Evolutionary conservation across 2,888 invertebrate species (phyloP).

Genomic region (Empis livida): DNA sequence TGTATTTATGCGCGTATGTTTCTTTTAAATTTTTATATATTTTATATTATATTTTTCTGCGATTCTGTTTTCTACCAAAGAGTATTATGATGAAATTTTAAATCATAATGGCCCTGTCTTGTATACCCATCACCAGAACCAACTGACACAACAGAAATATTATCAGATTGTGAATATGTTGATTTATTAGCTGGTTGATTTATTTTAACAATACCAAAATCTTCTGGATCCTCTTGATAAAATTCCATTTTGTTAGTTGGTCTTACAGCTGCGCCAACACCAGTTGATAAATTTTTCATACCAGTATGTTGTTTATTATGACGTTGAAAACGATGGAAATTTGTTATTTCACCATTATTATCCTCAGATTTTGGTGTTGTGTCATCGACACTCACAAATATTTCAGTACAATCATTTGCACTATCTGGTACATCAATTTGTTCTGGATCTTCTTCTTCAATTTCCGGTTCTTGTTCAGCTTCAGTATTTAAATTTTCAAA

Average conservation of each 20-base stretch:
- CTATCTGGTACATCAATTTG: neutral
- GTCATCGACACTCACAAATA: neutral
- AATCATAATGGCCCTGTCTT: constrained; percentile 55
- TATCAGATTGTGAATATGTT: constrained; percentile 21
- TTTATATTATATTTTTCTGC: neutral
- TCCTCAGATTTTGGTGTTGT: constrained; percentile 9
- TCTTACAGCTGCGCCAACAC: constrained; percentile 33
- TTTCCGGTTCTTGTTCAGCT: neutral
- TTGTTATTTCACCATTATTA: constrained; percentile 13
- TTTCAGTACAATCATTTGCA: neutral
- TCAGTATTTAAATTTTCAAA: neutral
- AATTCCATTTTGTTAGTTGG: constrained; percentile 36
- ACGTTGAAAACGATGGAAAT: constrained; percentile 7
- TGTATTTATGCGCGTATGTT: neutral
- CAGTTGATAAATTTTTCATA: constrained; percentile 34
- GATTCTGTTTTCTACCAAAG: constrained; percentile 50
- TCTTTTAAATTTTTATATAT: neutral
- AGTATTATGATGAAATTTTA: constrained; percentile 66
- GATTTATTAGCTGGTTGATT: constrained; percentile 27
- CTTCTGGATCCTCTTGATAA: constrained; percentile 28
- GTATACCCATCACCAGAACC: constrained; percentile 39
- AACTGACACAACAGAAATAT: constrained; percentile 28
- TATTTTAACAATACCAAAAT: constrained; percentile 32
- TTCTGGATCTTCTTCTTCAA: neutral
- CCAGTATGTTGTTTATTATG: constrained; percentile 33